Conservation (phyloP, 1,140 invertebrate species). For the Drosophila nigromelanica region DNA sequence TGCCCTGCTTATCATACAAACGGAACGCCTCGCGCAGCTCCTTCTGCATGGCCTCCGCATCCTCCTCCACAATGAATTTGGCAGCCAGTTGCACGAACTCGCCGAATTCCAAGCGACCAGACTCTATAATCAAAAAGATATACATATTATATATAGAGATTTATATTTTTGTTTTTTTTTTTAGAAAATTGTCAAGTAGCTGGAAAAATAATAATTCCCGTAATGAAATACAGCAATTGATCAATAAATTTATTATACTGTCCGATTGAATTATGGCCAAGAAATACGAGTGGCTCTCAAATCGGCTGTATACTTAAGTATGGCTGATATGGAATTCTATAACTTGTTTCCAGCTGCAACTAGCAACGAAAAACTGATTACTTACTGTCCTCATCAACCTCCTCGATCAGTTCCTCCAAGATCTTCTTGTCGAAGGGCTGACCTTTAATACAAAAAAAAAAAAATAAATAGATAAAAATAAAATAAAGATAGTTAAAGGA, state of each 20-base stretch:
- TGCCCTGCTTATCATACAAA: slow-evolving; percentile 94
- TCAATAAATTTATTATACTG: slow-evolving; percentile 45
- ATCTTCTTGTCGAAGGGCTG: slow-evolving; percentile 98
- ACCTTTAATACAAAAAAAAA: slow-evolving; percentile 22
- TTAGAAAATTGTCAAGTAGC: slow-evolving; percentile 24
- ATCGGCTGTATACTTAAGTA: slow-evolving; percentile 1
- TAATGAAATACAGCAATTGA: slow-evolving; percentile 25
- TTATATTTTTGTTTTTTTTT: not conserved
- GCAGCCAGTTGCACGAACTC: slow-evolving; percentile 97
- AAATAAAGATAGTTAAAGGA: not conserved
- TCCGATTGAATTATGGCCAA: slow-evolving; percentile 5
- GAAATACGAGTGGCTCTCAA: slow-evolving; percentile 4
- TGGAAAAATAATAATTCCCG: slow-evolving; percentile 14
- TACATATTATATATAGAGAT: slow-evolving; percentile 2
- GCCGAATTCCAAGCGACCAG: slow-evolving; percentile 96
- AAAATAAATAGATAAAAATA: too few species aligned
- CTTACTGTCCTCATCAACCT: slow-evolving; percentile 98
- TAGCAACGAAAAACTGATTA: slow-evolving; percentile 53
- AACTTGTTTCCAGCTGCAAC: not conserved
- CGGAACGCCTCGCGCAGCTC: slow-evolving; percentile 96
- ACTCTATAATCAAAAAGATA: slow-evolving; percentile 87
- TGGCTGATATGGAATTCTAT: slow-evolving; percentile 15
- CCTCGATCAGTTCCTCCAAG: slow-evolving; percentile 96
- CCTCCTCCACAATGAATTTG: slow-evolving; percentile 97
- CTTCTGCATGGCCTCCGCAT: slow-evolving; percentile 96